These are phyloP conservation scores for Macrotrachela quadricornifera DNA, from an alignment of 1,140 invertebrate genomes.

Conservation along the genomic window DNA sequence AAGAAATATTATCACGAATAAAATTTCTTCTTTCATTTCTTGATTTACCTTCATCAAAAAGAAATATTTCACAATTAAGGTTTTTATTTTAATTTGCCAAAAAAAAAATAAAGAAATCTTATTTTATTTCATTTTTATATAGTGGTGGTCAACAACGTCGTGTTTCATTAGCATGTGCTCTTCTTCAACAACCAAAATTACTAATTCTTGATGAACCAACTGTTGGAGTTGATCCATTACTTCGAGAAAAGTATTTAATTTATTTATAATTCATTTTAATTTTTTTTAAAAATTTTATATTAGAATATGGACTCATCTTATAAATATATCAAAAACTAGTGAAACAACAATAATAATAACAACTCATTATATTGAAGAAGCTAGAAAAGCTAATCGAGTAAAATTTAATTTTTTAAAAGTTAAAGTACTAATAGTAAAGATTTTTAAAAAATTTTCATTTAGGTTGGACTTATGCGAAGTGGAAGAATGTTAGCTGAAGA, in stretches of 20 bases:
- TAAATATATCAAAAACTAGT: conserved; percentile 50
- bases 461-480: conserved; percentile 66
- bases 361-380: conserved; percentile 80
- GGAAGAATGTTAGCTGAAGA: conserved; percentile 72
- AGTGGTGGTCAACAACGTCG: conserved; percentile 70
- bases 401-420: conserved; percentile 10
- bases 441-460: background rate
- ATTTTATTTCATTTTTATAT: too few species aligned
- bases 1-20: conserved; percentile 63
- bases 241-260: conserved; percentile 51
- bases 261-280: conserved; percentile 10
- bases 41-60: conserved; percentile 14
- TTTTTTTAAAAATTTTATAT: conserved; percentile 6
- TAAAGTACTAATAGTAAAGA: too few species aligned
- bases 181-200: conserved; percentile 74
- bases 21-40: conserved; percentile 63
- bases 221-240: conserved; percentile 67
- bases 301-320: conserved; percentile 74
- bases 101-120: too few species aligned
- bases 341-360: conserved; percentile 75
- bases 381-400: conserved; percentile 55
- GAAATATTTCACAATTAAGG: too few species aligned
- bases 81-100: too few species aligned
- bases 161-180: conserved; percentile 69
- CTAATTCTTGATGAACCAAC: conserved; percentile 83